A percentile compares a stretch with the other conserved stretches of the same genome.
These are phyloP conservation scores for Nerophis ophidion DNA, from an alignment of 2,113 vertebrate genomes.

Conservation along the genomic window DNA sequence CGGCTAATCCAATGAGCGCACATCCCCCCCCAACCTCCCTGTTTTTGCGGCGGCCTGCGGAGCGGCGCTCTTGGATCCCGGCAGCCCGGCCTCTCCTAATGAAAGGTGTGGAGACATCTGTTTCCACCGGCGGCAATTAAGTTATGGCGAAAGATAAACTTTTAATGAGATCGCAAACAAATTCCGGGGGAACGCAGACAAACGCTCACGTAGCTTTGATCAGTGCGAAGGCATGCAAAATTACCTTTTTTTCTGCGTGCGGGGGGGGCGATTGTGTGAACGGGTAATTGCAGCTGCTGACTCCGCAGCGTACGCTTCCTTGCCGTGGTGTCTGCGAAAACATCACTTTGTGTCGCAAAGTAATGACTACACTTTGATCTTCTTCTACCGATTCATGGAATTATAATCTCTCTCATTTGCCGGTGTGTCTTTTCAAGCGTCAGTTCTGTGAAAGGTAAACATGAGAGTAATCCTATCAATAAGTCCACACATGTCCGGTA, in stretches of 20 bases:
- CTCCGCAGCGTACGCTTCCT: not conserved
- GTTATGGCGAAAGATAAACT: conserved; percentile 53
- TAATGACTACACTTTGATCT: too few relatives aligned
- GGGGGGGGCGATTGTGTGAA: conserved; percentile 14
- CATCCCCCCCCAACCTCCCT: not conserved
- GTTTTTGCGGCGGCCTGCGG: conserved; percentile 35
- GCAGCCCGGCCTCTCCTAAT: conserved; percentile 45
- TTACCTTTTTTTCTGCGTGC: conserved; percentile 14
- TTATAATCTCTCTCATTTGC: too few relatives aligned
- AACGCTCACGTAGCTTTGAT: conserved; percentile 46
- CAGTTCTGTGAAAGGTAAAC: too few relatives aligned
- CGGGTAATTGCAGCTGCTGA: conserved; percentile 42
- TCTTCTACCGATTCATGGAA: too few relatives aligned
- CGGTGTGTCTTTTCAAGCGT: too few relatives aligned
- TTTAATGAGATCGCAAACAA: conserved; percentile 52
- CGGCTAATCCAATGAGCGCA: conserved; percentile 31
- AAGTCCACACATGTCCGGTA: too few relatives aligned
- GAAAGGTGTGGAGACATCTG: conserved; percentile 61
- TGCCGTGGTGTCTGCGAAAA: not conserved
- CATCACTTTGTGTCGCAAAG: too few relatives aligned
- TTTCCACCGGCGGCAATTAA: conserved; percentile 65
- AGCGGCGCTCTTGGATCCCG: conserved; percentile 47
- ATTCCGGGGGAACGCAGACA: conserved; percentile 25
- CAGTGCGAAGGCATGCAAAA: conserved; percentile 35
- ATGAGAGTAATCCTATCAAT: too few relatives aligned